Evolutionary conservation across 2,797 vertebrate species (phyloP).

Genomic region (Acridotheres tristis): DNA sequence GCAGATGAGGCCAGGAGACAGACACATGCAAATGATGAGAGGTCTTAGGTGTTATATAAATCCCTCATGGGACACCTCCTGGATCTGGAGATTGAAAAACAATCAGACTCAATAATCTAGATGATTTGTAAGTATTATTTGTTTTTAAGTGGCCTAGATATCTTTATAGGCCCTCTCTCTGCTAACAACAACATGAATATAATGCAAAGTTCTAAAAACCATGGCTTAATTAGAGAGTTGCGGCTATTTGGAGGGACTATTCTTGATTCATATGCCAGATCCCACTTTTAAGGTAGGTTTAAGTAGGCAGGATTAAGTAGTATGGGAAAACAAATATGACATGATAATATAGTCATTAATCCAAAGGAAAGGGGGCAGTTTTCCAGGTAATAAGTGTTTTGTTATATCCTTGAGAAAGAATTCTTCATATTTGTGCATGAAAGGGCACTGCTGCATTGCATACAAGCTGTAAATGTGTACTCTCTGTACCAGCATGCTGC

Average conservation of each 20-base stretch:
- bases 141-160: background rate
- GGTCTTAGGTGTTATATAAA: background rate
- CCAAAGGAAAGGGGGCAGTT: background rate
- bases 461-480: background rate
- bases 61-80: background rate
- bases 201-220: background rate
- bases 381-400: background rate
- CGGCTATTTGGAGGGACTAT: background rate
- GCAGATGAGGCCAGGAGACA: background rate
- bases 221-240: background rate
- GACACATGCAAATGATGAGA: background rate
- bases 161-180: background rate
- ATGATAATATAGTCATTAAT: background rate
- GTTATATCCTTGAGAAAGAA: background rate
- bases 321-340: background rate
- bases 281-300: background rate
- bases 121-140: background rate
- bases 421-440: background rate
- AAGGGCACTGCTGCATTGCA: background rate
- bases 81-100: background rate
- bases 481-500: background rate
- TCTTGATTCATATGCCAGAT: background rate
- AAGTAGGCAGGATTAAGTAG: background rate
- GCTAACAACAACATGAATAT: background rate
- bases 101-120: background rate